phyloP scores from a whole-genome alignment of 2,797 vertebrate species.

The Gymnocypris eckloni region DNA sequence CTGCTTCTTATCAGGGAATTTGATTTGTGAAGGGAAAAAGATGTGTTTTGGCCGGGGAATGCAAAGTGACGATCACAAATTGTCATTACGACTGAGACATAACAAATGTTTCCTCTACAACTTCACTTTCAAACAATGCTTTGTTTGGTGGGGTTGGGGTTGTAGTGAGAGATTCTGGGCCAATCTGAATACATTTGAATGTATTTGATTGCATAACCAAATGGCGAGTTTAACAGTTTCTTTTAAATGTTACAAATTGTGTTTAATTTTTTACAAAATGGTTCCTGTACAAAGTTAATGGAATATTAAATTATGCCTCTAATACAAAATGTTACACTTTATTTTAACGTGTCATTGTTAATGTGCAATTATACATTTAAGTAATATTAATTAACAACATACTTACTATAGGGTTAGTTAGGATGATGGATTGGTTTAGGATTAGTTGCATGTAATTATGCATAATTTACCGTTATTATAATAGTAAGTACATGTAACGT shows the following conservation, averaged over 20 bases:
- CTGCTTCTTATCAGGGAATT: constrained; percentile 21
- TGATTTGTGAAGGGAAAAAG: constrained; percentile 29
- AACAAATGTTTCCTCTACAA: constrained; percentile 48
- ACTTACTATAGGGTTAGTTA: too few relatives aligned
- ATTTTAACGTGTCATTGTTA: neutral
- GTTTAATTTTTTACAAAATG: neutral
- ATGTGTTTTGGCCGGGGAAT: constrained; percentile 30
- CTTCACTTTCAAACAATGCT: constrained; percentile 22
- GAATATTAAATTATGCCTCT: neutral
- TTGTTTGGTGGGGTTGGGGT: neutral
- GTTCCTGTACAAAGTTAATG: neutral
- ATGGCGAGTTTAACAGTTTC: neutral
- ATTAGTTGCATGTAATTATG: too few relatives aligned
- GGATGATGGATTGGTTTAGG: too few relatives aligned
- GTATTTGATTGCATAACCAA: neutral
- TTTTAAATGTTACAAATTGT: neutral
- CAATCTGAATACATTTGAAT: neutral
- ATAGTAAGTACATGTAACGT: too few relatives aligned
- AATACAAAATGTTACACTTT: neutral
- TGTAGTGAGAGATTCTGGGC: neutral
- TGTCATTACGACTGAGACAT: constrained; percentile 32
- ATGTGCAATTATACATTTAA: neutral
- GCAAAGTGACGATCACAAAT: constrained; percentile 16
- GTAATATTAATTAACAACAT: too few relatives aligned
- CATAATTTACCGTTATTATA: too few relatives aligned